Evolutionary conservation across 2,888 invertebrate genomes (phyloP).

Genomic region (Philereme vetulata): DNA sequence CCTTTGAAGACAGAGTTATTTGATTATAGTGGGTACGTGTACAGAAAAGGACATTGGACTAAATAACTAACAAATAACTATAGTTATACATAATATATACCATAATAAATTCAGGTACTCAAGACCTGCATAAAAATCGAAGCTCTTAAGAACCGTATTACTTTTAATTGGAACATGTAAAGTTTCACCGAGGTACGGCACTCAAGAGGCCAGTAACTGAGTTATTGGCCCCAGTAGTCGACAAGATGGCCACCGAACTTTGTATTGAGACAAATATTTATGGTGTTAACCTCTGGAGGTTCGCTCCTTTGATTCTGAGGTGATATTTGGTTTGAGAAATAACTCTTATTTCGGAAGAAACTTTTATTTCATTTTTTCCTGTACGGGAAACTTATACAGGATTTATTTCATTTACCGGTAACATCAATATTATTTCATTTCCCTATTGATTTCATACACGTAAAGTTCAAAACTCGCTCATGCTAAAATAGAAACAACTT

Average conservation of each 20-base stretch:
- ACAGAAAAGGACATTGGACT: too few species aligned
- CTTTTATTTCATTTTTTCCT: slow-evolving; percentile 1
- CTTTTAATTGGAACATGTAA: slow-evolving; percentile 32
- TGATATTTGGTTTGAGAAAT: slow-evolving; percentile 6
- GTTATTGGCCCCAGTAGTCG: slow-evolving; percentile 52
- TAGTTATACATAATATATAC: too few species aligned
- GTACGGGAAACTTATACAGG: neutral
- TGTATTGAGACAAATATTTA: slow-evolving; percentile 38
- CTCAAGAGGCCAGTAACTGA: slow-evolving; percentile 49
- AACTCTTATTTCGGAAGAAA: neutral
- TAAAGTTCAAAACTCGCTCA: too few species aligned
- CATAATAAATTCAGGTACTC: too few species aligned
- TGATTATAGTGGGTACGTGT: too few species aligned
- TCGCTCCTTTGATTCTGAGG: slow-evolving; percentile 21
- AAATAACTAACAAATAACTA: too few species aligned
- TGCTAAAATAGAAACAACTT: too few species aligned
- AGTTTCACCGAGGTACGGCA: slow-evolving; percentile 34
- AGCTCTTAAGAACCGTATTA: slow-evolving; percentile 13
- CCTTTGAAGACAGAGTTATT: too few species aligned
- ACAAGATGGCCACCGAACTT: slow-evolving; percentile 44
- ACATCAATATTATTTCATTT: too few species aligned
- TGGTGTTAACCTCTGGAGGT: slow-evolving; percentile 24
- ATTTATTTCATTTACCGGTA: too few species aligned
- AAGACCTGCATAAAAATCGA: neutral
- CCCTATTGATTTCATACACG: too few species aligned